Conservation (phyloP, 2,113 vertebrate genomes). For the Pollimyrus isidori region DNA sequence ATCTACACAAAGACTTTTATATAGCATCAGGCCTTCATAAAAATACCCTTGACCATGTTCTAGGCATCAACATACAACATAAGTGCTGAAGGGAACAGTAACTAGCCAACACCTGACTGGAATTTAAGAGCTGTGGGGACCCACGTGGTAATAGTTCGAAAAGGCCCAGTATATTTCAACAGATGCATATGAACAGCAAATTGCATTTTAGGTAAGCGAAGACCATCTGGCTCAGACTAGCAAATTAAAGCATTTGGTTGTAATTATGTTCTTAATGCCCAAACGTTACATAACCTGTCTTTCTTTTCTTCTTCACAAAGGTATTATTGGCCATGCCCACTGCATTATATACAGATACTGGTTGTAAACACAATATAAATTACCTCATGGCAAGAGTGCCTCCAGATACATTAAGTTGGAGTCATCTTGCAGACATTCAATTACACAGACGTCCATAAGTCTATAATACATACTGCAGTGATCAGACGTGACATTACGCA, state of each 20-base stretch:
- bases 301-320: constrained; percentile 1
- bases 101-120: not conserved
- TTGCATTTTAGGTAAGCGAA: not conserved
- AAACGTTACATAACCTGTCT: not conserved
- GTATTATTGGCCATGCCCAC: not conserved
- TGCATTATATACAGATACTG: not conserved
- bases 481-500: not conserved
- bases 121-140: not conserved
- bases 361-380: not conserved
- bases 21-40: not conserved
- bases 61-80: not conserved
- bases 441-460: not conserved
- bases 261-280: not conserved
- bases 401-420: not conserved
- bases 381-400: not conserved
- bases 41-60: not conserved
- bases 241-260: not conserved
- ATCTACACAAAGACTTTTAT: not conserved
- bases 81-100: not conserved
- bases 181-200: not conserved
- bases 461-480: not conserved
- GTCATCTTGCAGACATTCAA: not conserved
- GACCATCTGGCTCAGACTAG: not conserved
- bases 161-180: not conserved
- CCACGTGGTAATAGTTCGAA: not conserved